A percentile compares a stretch with the other conserved stretches of the same genome.
Conservation (phyloP, 2,113 vertebrate species). For the Axis porcinus region DNA sequence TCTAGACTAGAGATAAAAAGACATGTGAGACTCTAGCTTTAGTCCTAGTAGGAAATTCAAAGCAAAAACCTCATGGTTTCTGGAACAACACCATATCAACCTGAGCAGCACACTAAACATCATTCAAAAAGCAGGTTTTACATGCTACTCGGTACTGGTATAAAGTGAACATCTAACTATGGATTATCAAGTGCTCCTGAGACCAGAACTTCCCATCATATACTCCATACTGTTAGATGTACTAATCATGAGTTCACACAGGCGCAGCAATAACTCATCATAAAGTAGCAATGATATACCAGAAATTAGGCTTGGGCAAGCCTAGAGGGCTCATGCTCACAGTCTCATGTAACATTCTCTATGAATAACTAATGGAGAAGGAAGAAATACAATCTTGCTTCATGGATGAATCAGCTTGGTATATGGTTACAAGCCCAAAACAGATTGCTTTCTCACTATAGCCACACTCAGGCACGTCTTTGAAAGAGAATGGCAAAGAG, state of each 20-base stretch:
- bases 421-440: background rate
- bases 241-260: background rate
- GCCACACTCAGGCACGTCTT: background rate
- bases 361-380: background rate
- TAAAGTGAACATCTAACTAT: background rate
- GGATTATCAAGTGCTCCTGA: background rate
- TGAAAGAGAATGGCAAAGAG: background rate
- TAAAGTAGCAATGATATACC: background rate
- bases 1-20: background rate
- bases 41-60: background rate
- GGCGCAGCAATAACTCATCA: background rate
- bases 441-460: background rate
- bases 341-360: background rate
- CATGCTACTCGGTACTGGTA: background rate
- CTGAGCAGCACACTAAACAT: background rate
- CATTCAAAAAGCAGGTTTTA: background rate
- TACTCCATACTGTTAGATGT: background rate
- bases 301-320: background rate
- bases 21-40: background rate
- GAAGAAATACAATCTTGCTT: background rate
- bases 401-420: background rate
- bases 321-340: background rate
- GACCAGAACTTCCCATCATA: background rate
- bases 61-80: background rate
- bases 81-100: background rate